These are phyloP conservation scores for Myotis davidii DNA, from an alignment of 2,113 vertebrate genomes.

Conservation along the genomic window DNA sequence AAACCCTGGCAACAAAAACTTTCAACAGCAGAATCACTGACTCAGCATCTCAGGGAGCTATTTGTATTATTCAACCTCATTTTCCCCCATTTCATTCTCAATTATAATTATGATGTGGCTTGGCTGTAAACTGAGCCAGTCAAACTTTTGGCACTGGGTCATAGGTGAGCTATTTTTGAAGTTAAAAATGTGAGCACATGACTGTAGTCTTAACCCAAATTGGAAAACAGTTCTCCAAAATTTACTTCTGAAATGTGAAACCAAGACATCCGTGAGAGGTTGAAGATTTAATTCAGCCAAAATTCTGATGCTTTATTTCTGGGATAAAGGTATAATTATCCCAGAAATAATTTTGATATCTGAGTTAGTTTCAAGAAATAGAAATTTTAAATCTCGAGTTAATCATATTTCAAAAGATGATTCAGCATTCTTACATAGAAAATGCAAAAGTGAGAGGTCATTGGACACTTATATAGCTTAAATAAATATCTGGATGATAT, in stretches of 20 bases:
- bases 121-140: background rate
- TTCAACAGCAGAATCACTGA: constrained; percentile 9
- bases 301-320: background rate
- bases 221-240: background rate
- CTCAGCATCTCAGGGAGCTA: background rate
- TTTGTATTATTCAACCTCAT: background rate
- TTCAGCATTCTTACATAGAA: constrained; percentile 8
- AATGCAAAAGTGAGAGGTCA: background rate
- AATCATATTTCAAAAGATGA: constrained; percentile 40
- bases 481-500: background rate
- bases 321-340: background rate
- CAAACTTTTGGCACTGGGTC: background rate
- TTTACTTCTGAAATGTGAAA: background rate
- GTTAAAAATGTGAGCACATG: background rate
- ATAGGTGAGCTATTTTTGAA: background rate
- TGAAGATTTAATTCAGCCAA: constrained; percentile 1
- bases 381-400: constrained; percentile 26
- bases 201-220: background rate
- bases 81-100: background rate
- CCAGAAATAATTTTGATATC: background rate
- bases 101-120: background rate
- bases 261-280: background rate
- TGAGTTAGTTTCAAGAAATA: constrained; percentile 27
- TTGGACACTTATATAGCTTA: background rate
- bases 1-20: background rate